phyloP scores from a whole-genome alignment of 2,888 invertebrate genomes.

The Neria commutata region DNA sequence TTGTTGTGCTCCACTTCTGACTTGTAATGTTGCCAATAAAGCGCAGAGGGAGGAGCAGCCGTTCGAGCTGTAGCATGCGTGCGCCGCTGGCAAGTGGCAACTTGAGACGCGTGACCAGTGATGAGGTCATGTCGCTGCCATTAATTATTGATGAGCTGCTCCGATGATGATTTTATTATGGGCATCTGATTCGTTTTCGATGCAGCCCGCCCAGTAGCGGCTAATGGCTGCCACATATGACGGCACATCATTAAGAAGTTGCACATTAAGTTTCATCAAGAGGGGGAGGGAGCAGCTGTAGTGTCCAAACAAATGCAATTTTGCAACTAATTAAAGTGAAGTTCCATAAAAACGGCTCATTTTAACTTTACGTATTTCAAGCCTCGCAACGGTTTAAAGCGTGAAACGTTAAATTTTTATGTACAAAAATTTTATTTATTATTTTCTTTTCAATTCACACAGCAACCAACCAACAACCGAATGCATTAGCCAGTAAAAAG shows the following conservation, averaged over 20 bases:
- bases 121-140: constrained; percentile 53
- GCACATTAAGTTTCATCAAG: background rate
- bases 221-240: background rate
- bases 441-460: background rate
- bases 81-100: constrained; percentile 16
- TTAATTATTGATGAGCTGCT: constrained; percentile 57
- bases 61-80: background rate
- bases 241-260: constrained; percentile 12
- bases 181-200: constrained; percentile 36
- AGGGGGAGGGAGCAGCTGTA: background rate
- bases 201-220: constrained; percentile 29
- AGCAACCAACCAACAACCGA: background rate
- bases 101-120: constrained; percentile 51
- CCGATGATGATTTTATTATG: constrained; percentile 34
- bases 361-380: too few species aligned
- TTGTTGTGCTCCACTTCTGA: background rate
- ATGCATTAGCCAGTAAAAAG: background rate
- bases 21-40: too few species aligned
- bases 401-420: too few species aligned
- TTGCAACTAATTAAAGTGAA: background rate
- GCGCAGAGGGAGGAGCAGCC: background rate
- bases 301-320: background rate
- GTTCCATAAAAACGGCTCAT: background rate
- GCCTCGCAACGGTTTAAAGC: too few species aligned
- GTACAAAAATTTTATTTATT: too few species aligned